Evolutionary conservation across 2,113 vertebrate genomes (phyloP).

Genomic region (Trinectes maculatus): DNA sequence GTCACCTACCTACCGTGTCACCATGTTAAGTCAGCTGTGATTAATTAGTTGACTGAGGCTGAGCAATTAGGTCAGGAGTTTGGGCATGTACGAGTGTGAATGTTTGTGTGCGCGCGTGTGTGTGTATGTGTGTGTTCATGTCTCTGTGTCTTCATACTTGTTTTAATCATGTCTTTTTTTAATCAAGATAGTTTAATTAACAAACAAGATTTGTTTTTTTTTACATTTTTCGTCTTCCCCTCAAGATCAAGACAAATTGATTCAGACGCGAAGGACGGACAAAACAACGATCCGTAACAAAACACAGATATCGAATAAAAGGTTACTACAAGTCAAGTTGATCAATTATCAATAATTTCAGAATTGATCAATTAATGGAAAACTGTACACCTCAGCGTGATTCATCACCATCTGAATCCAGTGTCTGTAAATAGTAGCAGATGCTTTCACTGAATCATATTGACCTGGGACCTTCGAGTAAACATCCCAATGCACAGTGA

Average conservation of each 20-base stretch:
- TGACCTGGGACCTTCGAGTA: too few relatives aligned
- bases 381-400: too few relatives aligned
- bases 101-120: conserved; percentile 29
- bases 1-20: conserved; percentile 91
- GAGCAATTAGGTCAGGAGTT: conserved; percentile 85
- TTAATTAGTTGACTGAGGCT: conserved; percentile 91
- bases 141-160: conserved; percentile 25
- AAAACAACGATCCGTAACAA: background rate
- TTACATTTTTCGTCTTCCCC: background rate
- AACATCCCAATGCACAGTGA: background rate
- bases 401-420: background rate
- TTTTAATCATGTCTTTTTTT: conserved; percentile 4
- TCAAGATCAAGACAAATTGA: background rate
- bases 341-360: too few relatives aligned
- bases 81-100: conserved; percentile 43
- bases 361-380: background rate
- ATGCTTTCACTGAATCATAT: too few relatives aligned
- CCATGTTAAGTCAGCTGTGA: conserved; percentile 89
- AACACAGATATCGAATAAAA: background rate
- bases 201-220: background rate
- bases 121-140: too few relatives aligned
- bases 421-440: too few relatives aligned
- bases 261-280: background rate
- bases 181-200: conserved; percentile 22
- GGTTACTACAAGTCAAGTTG: background rate